Base-by-base conservation (phyloP, 2,113 vertebrate genomes). In the Prietella phreatophila region DNA sequence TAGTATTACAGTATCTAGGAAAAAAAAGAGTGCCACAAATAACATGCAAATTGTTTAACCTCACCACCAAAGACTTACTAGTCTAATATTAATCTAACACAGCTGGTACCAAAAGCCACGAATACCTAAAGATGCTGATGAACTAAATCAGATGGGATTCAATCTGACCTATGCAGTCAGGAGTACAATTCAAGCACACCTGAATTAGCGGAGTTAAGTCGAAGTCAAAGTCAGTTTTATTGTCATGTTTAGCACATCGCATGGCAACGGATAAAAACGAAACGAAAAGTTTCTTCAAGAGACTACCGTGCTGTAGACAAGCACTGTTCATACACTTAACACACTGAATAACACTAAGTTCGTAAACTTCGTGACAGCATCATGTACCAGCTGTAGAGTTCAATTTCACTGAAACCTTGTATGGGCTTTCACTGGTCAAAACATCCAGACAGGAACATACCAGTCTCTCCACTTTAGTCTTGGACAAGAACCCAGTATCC, bases 391-490 rank as follows among this genome's bases (percentile, higher is more conserved):
- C 50, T 53, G 58, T 60, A 60, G 61, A 65, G 13, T 4, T 47
- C 8, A 47, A 47, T 47, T 47, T 47, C 47, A 47, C 47, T 47
- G 47, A 47, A 47, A 60, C 0, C 4, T 47, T 47, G 20, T 9
- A 33, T n/a, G 25, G 7, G 50, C 36, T 30, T 30, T 47, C 39
- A 63, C 73, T n/a, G 25, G 53, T 47, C 39, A 65, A 33, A 76
- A 47, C 36, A 61, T 42, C 53, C 76, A 71, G 65, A 42, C 36
- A 88, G 86, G 53, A 55, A 27, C 20, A 27, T 63, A 3, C 27
- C n/a, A 65, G 71, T 27, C 65, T 76, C 81, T 76, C 73, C 75
- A 56, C 33, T 67, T 61, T 33, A 50, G 87, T 17, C 65, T 80
- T 78, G 58, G 36, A 30, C 13, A 69, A 73, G 30, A 81, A 83